Conservation (phyloP, 2,113 vertebrate genomes). For the Sciurus niger region DNA sequence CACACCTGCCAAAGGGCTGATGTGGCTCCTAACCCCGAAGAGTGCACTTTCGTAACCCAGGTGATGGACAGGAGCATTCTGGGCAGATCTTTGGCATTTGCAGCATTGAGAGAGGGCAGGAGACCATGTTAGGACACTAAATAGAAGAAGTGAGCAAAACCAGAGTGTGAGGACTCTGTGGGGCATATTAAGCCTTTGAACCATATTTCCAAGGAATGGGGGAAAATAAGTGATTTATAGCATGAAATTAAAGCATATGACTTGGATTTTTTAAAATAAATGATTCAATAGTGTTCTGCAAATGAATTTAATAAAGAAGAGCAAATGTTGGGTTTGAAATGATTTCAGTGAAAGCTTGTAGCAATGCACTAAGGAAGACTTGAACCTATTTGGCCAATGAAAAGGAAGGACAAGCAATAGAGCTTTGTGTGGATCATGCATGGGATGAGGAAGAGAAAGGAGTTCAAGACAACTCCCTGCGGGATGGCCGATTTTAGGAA, state of each 20-base stretch:
- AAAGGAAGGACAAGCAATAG: not conserved
- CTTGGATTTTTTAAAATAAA: not conserved
- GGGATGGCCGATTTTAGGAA: not conserved
- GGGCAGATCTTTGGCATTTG: not conserved
- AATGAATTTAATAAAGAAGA: not conserved
- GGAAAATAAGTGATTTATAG: not conserved
- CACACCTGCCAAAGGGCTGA: not conserved
- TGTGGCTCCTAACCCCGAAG: not conserved
- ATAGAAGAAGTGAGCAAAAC: not conserved
- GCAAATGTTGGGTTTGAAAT: not conserved
- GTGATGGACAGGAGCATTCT: not conserved
- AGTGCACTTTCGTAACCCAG: too few relatives aligned
- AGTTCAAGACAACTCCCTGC: too few relatives aligned
- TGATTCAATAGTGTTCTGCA: not conserved
- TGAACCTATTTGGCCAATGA: not conserved
- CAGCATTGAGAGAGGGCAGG: not conserved
- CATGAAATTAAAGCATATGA: not conserved
- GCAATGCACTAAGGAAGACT: not conserved
- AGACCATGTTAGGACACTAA: not conserved
- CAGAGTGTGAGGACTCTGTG: accelerated
- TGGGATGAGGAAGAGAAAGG: not conserved
- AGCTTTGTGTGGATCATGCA: not conserved
- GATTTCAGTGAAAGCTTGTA: not conserved
- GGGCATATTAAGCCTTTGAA: not conserved
- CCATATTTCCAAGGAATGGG: not conserved